phyloP scores from a whole-genome alignment of 2,113 vertebrate genomes.

The Chaetodon auriga region DNA sequence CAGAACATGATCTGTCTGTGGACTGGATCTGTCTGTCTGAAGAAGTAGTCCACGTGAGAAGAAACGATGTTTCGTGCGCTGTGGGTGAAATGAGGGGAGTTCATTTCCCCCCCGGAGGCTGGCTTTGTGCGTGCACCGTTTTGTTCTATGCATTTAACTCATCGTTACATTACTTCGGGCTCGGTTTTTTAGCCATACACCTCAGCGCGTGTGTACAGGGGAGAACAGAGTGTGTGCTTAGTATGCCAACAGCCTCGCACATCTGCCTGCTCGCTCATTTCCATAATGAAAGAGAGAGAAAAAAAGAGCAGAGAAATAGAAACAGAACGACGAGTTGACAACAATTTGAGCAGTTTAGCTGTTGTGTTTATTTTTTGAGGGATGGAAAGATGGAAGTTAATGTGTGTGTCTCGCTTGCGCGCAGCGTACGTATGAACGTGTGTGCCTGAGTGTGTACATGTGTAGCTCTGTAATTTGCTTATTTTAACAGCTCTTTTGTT shows the following conservation, averaged over 20 bases:
- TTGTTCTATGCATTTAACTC: constrained; percentile 46
- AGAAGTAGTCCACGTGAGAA: background rate
- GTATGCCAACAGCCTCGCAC: constrained; percentile 67
- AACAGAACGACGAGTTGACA: constrained; percentile 27
- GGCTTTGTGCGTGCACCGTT: constrained; percentile 24
- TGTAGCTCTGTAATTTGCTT: constrained; percentile 25
- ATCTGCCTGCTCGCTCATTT: constrained; percentile 58
- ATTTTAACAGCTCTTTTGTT: constrained; percentile 34
- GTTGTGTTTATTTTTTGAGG: constrained; percentile 26
- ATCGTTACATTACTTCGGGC: constrained; percentile 37
- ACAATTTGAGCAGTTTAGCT: constrained; percentile 56
- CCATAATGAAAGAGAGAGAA: constrained; percentile 52
- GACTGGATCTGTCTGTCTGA: background rate
- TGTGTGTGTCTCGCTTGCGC: constrained; percentile 29
- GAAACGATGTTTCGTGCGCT: background rate
- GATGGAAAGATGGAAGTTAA: constrained; percentile 11
- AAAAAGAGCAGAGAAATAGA: constrained; percentile 2
- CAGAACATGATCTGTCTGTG: background rate
- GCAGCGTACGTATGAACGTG: background rate
- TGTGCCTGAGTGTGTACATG: background rate
- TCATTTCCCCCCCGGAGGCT: constrained; percentile 11
- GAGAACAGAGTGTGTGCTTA: constrained; percentile 72
- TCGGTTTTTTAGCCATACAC: constrained; percentile 62
- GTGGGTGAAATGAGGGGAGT: constrained; percentile 12
- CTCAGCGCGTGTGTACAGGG: constrained; percentile 58